A percentile compares a stretch with the other conserved stretches of the same genome.
These are phyloP conservation scores for Perca fluviatilis DNA, from an alignment of 2,113 vertebrate species.

Conservation along the genomic window DNA sequence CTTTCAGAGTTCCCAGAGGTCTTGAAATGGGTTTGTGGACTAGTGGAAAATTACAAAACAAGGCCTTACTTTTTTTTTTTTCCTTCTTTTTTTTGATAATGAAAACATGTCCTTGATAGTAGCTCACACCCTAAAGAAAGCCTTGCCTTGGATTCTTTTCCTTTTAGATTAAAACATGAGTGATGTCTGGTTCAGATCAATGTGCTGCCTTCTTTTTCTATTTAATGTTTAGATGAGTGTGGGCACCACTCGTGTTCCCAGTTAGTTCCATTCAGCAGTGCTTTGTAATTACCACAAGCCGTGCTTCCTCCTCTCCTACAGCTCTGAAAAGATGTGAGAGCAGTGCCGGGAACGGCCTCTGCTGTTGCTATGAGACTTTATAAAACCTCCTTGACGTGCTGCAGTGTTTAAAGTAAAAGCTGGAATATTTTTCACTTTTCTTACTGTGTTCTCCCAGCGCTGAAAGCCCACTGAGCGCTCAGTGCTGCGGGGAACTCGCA, in stretches of 20 bases:
- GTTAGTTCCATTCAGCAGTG: not conserved
- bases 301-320: rapidly evolving
- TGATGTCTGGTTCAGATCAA: not conserved
- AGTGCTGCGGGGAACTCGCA: not conserved
- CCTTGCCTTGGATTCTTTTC: not conserved
- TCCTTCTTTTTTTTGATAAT: not conserved
- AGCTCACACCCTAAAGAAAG: not conserved
- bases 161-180: not conserved
- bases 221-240: too few species aligned
- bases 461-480: not conserved
- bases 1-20: not conserved
- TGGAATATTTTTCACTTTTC: constrained; percentile 12
- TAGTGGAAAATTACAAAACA: not conserved
- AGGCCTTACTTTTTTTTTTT: not conserved
- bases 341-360: not conserved
- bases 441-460: not conserved
- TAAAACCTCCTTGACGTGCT: not conserved
- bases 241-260: not conserved
- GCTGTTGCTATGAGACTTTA: constrained; percentile 13
- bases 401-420: not conserved
- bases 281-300: not conserved
- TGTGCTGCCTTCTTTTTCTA: not conserved
- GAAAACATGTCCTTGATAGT: constrained; percentile 1
- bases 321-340: constrained; percentile 1
- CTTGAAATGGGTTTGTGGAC: not conserved